Evolutionary conservation across 92 coral and sea anemone genomes (phyloP).

Genomic region (Hydrozoanthus gracilis): DNA sequence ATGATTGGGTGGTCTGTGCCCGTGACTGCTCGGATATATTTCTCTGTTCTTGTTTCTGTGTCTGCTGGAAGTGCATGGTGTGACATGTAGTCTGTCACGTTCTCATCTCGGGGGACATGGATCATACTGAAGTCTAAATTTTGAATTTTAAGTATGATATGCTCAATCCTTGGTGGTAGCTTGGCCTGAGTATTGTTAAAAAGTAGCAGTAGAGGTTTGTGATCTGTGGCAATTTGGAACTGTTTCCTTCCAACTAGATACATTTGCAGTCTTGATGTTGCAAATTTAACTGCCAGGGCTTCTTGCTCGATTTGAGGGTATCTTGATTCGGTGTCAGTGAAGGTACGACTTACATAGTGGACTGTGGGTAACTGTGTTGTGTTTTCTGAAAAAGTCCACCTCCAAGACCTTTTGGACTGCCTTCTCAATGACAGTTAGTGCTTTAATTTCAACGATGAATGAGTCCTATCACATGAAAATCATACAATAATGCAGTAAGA

Average conservation of each 20-base stretch:
- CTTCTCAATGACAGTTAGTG: too few relatives aligned
- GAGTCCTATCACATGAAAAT: too few relatives aligned
- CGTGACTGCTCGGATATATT: conserved; percentile 52
- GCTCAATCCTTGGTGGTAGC: conserved; percentile 53
- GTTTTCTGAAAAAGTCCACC: conserved; percentile 61
- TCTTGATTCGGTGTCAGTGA: conserved; percentile 56
- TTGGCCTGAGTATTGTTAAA: conserved; percentile 62
- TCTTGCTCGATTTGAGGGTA: conserved; percentile 66
- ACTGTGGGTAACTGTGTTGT: conserved; percentile 66
- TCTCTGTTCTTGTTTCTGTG: conserved; percentile 21
- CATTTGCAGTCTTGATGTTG: conserved; percentile 63
- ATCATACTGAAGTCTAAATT: conserved; percentile 53
- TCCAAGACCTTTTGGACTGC: conserved; percentile 52
- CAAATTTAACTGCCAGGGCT: conserved; percentile 59
- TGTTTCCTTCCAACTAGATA: conserved; percentile 57
- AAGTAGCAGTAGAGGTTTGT: conserved; percentile 60
- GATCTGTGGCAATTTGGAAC: conserved; percentile 63
- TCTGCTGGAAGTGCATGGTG: conserved; percentile 50
- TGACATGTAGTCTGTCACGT: conserved; percentile 61
- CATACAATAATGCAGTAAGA: too few relatives aligned
- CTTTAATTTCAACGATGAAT: too few relatives aligned
- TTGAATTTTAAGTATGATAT: conserved; percentile 26
- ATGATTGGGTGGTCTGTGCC: conserved; percentile 57
- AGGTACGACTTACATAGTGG: conserved; percentile 69
- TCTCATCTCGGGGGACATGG: conserved; percentile 53